Percentiles rank a stretch among this genome's conserved stretches.
phyloP scores from a whole-genome alignment of 2,888 invertebrate genomes.

The Malthinus flaveolus region DNA sequence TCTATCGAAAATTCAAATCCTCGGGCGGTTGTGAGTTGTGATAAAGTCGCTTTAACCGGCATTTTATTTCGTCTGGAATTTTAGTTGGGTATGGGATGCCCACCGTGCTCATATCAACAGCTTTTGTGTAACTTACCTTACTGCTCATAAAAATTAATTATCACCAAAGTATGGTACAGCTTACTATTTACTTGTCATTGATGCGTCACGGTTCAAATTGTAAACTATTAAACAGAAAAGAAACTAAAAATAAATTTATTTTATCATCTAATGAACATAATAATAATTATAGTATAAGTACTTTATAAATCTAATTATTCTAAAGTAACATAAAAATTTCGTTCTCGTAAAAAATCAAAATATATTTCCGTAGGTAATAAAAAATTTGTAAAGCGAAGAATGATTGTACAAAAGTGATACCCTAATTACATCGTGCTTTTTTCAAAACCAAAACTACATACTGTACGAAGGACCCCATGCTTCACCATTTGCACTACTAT shows the following conservation, averaged over 20 bases:
- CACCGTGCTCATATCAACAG: too few species aligned
- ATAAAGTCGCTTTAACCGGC: too few species aligned
- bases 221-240: neutral
- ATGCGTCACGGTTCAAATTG: neutral
- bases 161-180: too few species aligned
- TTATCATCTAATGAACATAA: neutral
- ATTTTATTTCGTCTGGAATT: too few species aligned
- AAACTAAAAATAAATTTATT: neutral
- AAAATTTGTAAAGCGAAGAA: neutral
- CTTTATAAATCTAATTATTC: neutral
- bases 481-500: constrained; percentile 41
- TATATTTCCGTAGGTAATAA: neutral
- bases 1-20: too few species aligned
- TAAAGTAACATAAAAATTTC: neutral
- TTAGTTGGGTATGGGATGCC: too few species aligned
- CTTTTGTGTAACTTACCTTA: too few species aligned
- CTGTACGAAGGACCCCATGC: constrained; percentile 40
- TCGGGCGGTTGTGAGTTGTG: too few species aligned
- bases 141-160: too few species aligned
- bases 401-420: neutral
- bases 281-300: neutral
- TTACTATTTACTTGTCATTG: too few species aligned
- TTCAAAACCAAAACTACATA: constrained; percentile 11
- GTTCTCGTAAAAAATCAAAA: neutral
- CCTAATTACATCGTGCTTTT: neutral